These are phyloP conservation scores for Rafetus swinhoei DNA, from an alignment of 2,113 vertebrate genomes.

Conservation along the genomic window DNA sequence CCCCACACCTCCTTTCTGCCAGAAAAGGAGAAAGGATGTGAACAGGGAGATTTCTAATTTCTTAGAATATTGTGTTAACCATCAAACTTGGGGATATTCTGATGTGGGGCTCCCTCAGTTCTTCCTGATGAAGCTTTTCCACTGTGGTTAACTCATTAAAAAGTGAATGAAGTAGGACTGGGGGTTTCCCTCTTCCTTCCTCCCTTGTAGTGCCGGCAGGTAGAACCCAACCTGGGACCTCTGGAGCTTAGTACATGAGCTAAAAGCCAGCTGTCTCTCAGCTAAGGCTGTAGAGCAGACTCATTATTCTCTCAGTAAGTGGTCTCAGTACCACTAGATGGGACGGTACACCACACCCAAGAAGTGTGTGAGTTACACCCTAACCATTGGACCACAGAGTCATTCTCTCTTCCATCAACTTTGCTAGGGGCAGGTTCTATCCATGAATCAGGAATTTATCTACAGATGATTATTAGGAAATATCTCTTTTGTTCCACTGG, in stretches of 20 bases:
- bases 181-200: background rate
- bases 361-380: background rate
- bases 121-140: background rate
- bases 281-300: too few relatives aligned
- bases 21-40: too few relatives aligned
- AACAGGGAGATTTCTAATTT: background rate
- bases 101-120: background rate
- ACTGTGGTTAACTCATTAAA: background rate
- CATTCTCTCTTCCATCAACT: background rate
- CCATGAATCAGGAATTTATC: background rate
- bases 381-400: background rate
- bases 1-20: background rate
- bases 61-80: background rate
- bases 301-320: too few relatives aligned
- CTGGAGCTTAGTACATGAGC: too few relatives aligned
- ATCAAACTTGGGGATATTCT: background rate
- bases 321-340: too few relatives aligned
- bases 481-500: conserved; percentile 10
- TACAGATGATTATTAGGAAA: background rate
- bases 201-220: too few relatives aligned
- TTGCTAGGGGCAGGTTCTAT: background rate
- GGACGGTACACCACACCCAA: too few relatives aligned
- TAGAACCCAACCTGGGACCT: too few relatives aligned
- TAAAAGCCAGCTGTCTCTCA: too few relatives aligned
- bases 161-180: background rate